phyloP scores from a whole-genome alignment of 2,113 vertebrate species.

The Anthoscopus minutus region DNA sequence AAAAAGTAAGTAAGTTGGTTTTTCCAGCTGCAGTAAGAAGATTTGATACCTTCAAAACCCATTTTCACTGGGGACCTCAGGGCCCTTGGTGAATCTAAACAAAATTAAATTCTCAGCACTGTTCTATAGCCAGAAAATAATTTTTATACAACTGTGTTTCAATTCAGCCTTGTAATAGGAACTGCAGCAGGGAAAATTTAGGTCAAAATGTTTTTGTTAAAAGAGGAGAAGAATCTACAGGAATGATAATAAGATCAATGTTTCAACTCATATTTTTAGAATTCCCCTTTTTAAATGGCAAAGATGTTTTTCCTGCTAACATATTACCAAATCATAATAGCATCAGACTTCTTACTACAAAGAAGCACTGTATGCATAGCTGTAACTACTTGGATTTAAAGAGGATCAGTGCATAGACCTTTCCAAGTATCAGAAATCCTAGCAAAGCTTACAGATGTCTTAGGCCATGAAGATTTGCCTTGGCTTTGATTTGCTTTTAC shows the following conservation, averaged over 20 bases:
- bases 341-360: background rate
- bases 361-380: background rate
- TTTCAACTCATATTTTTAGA: background rate
- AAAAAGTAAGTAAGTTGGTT: background rate
- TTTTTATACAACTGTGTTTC: background rate
- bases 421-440: background rate
- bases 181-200: background rate
- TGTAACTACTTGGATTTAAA: background rate
- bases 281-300: background rate
- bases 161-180: background rate
- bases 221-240: background rate
- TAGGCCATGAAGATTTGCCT: background rate
- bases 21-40: background rate
- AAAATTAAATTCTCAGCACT: background rate
- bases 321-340: background rate
- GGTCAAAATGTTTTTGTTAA: background rate
- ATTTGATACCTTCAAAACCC: background rate
- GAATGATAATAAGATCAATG: background rate
- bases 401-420: background rate
- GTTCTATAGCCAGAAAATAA: background rate
- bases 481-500: background rate
- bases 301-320: background rate
- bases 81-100: background rate
- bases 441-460: background rate
- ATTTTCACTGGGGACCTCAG: background rate